A percentile compares a stretch with the other conserved stretches of the same genome.
Conservation (phyloP, 2,888 invertebrate genomes). For the Falcaria lacertinaria region DNA sequence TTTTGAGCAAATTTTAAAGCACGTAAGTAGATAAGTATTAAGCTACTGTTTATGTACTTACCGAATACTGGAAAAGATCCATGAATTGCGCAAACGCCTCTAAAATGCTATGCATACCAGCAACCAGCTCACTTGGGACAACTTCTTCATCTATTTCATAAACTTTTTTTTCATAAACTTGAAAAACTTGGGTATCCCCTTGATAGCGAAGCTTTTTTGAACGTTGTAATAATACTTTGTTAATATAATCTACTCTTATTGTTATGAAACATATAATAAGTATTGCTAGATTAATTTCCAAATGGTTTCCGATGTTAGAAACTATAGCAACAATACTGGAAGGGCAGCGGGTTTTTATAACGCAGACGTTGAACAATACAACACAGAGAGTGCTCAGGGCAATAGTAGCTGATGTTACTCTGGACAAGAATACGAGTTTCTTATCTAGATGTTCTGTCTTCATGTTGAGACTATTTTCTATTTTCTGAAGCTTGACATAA, state of each 20-base stretch:
- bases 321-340: conserved; percentile 20
- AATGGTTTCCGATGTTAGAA: conserved; percentile 22
- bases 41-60: conserved; percentile 20
- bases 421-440: conserved; percentile 15
- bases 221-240: conserved; percentile 23
- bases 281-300: conserved; percentile 32
- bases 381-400: conserved; percentile 16
- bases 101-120: conserved; percentile 33
- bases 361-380: conserved; percentile 22
- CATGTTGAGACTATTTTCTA: conserved; percentile 41
- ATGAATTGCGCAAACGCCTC: conserved; percentile 37
- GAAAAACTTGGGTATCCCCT: neutral
- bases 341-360: conserved; percentile 26
- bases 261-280: conserved; percentile 32
- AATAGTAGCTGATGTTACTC: conserved; percentile 3
- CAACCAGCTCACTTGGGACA: conserved; percentile 21
- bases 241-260: conserved; percentile 35
- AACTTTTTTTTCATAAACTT: neutral
- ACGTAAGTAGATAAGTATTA: neutral
- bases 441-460: conserved; percentile 27
- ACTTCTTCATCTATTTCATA: conserved; percentile 5
- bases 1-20: too few species aligned
- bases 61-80: conserved; percentile 39
- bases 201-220: neutral
- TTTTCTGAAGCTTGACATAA: conserved; percentile 53